A percentile compares a stretch with the other conserved stretches of the same genome.
These are phyloP conservation scores for Darevskia nairensis DNA, from an alignment of 2,797 vertebrate genomes.

Conservation along the genomic window DNA sequence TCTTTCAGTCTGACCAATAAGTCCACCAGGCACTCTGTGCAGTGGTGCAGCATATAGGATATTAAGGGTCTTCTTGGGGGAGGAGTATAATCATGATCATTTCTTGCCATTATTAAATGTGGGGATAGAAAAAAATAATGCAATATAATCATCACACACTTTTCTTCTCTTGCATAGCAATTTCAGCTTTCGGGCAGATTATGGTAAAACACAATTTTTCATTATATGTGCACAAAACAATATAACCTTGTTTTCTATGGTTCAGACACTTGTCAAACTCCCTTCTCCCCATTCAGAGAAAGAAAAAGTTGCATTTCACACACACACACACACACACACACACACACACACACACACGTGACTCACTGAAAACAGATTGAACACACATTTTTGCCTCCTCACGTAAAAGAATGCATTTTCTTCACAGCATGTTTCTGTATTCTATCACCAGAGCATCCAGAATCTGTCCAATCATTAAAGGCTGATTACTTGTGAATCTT, in stretches of 20 bases:
- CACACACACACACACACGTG: no score
- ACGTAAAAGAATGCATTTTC: background rate
- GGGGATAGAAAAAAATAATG: background rate
- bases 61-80: background rate
- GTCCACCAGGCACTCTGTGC: no score
- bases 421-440: background rate
- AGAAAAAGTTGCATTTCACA: no score
- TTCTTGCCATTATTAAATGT: background rate
- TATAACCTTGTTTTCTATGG: background rate
- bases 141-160: background rate
- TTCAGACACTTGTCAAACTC: background rate
- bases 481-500: background rate
- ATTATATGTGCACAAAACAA: background rate
- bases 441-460: background rate
- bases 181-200: background rate
- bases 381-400: background rate
- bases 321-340: background rate
- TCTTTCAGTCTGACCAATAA: background rate
- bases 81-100: background rate
- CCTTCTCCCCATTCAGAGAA: no score
- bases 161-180: background rate
- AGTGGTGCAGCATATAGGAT: background rate
- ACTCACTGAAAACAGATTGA: background rate
- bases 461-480: background rate
- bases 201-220: conserved; percentile 1